Evolutionary conservation across 1,140 invertebrate species (phyloP).

Genomic region (Saxidomus purpurata): DNA sequence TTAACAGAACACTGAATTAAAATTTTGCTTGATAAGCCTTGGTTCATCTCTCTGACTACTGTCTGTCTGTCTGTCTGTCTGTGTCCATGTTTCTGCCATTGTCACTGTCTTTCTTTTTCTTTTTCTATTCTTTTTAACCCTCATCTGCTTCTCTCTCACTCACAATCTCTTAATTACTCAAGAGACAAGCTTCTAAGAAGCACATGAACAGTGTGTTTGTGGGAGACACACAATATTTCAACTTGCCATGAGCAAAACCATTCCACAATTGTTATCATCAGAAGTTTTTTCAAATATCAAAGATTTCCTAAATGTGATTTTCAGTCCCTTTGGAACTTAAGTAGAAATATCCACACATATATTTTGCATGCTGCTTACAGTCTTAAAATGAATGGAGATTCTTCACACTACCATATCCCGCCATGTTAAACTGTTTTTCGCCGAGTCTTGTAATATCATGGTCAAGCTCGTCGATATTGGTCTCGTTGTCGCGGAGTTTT

Average conservation of each 20-base stretch:
- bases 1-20: too few relatives aligned
- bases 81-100: too few relatives aligned
- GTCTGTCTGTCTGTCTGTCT: too few relatives aligned
- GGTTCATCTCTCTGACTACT: too few relatives aligned
- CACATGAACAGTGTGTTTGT: neutral
- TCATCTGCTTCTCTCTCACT: too few relatives aligned
- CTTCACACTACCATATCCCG: neutral
- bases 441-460: neutral
- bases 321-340: neutral
- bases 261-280: neutral
- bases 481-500: constrained; percentile 22
- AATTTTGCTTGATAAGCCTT: too few relatives aligned
- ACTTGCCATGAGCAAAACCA: neutral
- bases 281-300: constrained; percentile 4
- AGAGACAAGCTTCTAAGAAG: neutral
- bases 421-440: neutral
- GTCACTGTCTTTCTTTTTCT: too few relatives aligned
- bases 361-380: too few relatives aligned
- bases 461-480: constrained; percentile 4
- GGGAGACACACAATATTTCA: neutral
- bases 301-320: constrained; percentile 7
- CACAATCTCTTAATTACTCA: neutral
- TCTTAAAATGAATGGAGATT: too few relatives aligned
- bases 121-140: too few relatives aligned
- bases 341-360: neutral